These are phyloP conservation scores for Propithecus coquereli DNA, from an alignment of 2,113 vertebrate species.

Conservation along the genomic window DNA sequence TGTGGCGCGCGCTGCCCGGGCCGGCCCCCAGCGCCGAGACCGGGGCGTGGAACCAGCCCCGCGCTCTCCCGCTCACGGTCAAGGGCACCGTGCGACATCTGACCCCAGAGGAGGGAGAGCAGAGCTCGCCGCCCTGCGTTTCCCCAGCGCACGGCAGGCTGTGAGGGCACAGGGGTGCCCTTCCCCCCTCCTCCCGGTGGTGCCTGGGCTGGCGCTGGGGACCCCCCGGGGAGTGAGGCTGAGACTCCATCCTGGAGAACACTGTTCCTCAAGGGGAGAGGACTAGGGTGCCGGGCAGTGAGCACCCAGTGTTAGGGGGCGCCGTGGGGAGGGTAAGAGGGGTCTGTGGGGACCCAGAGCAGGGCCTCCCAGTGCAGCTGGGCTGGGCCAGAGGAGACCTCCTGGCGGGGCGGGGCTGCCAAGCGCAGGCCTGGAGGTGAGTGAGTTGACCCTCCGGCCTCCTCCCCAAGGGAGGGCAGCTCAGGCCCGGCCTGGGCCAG, in stretches of 20 bases:
- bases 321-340: not conserved
- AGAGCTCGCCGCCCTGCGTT: too few species aligned
- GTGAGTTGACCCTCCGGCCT: too few species aligned
- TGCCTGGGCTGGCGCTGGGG: not conserved
- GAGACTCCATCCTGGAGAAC: accelerated
- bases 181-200: not conserved
- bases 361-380: accelerated
- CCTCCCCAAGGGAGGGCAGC: too few species aligned
- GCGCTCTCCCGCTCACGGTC: accelerated
- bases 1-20: accelerated
- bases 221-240: accelerated
- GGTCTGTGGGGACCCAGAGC: not conserved
- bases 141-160: too few species aligned
- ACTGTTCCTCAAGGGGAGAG: accelerated
- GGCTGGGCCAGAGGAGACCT: not conserved
- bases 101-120: not conserved
- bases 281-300: not conserved
- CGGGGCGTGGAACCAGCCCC: accelerated
- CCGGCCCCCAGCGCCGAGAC: accelerated
- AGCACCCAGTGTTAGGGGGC: not conserved
- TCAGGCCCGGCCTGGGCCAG: accelerated
- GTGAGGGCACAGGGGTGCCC: not conserved
- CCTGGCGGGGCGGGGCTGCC: accelerated
- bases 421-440: not conserved
- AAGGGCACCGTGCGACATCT: not conserved